Base-by-base conservation (phyloP, 2,113 vertebrate genomes). In the Catharus minimus region DNA sequence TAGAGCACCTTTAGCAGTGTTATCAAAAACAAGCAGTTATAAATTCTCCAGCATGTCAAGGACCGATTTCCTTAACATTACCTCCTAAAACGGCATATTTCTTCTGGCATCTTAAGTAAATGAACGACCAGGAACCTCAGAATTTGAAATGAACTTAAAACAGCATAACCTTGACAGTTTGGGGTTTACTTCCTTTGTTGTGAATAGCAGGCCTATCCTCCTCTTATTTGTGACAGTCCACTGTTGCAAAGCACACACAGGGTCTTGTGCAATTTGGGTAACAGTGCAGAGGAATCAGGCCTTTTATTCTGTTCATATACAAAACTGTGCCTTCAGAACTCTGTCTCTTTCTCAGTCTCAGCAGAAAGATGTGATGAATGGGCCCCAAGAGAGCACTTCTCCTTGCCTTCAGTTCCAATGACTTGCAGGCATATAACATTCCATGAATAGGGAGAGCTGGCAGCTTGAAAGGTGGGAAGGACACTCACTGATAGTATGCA, bases 401-500 rank as follows among this genome's bases (percentile, higher is more conserved):
- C 95, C 87, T 90, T 96, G 96, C 96, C 92, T 88, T 88, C 10
- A 47, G 96, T 95, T 83, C 84, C 94, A 95, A 79, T 82, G 80
- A 94, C 93, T 97, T 36, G 83, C 89, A 97, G 96, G 95, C 96
- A 95, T 71, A 95, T 3, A 52, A 96, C 93, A 94, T 90, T 96
- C 96, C 94, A 97, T 97, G 97, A 97, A 81, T 61, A 95, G 7
- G 0, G 23, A 94, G 90, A 95, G 92, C 83, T 85, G 95, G 93
- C 96, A 97, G 97, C 94, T 87, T 95, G 97, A 97, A 97, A 96
- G 93, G 92, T 22, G 1, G 92, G 92, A 95, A 95, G 92, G 90
- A 90, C 76, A 7, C 86, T 90, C 92, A 78, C 82, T 82, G 95
- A 94, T 95, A 91, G 68, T 24, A 83, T 39, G 82, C 97, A 97